Evolutionary conservation across 2,888 invertebrate genomes (phyloP).

Genomic region (Trichopoda pennipes): DNA sequence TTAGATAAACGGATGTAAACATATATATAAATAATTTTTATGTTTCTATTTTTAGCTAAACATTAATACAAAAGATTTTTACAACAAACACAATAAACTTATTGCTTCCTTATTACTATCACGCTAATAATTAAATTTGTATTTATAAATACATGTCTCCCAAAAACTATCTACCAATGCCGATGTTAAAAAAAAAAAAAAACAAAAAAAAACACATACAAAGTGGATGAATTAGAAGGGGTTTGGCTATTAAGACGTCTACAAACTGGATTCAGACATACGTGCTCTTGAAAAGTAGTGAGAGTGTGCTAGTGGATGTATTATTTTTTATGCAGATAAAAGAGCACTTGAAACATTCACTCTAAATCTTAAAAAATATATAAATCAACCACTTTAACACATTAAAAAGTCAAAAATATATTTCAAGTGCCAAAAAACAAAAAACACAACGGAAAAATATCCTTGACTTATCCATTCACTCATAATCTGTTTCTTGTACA

Average conservation of each 20-base stretch:
- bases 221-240: slow-evolving; percentile 45
- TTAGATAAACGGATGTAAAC: neutral
- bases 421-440: slow-evolving; percentile 60
- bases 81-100: slow-evolving; percentile 26
- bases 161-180: slow-evolving; percentile 17
- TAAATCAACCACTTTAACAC: slow-evolving; percentile 68
- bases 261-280: neutral
- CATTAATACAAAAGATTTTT: slow-evolving; percentile 28
- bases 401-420: slow-evolving; percentile 68
- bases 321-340: slow-evolving; percentile 35
- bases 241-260: slow-evolving; percentile 22
- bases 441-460: slow-evolving; percentile 31
- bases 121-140: slow-evolving; percentile 16
- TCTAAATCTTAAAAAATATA: slow-evolving; percentile 54
- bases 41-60: slow-evolving; percentile 11
- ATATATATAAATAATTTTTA: neutral
- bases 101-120: slow-evolving; percentile 22
- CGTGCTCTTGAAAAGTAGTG: neutral
- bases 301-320: slow-evolving; percentile 8
- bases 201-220: slow-evolving; percentile 9
- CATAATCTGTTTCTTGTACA: slow-evolving; percentile 12
- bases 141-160: neutral
- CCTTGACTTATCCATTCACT: slow-evolving; percentile 47
- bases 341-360: slow-evolving; percentile 49
- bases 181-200: neutral